Evolutionary conservation across 2,797 vertebrate genomes (phyloP), one percentile per base, ranked within the genome.

Genomic region (Capromys pilorides): DNA sequence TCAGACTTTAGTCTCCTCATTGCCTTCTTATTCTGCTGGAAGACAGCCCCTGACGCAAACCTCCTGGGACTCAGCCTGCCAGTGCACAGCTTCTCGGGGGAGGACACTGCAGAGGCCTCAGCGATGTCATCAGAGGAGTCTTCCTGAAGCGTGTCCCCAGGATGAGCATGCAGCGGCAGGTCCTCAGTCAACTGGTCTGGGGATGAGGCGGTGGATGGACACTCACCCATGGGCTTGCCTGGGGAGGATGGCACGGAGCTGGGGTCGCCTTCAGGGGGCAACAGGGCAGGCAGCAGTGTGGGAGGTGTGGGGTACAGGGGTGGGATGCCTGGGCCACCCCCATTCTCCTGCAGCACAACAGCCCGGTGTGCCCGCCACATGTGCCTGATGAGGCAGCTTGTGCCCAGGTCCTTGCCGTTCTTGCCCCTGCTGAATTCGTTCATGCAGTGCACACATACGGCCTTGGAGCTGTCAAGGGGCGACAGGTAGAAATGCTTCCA

Each of bases 401-500:
- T 99, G 94, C 99, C 99, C 64, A 99, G 98, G 97, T 99, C 99
- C 98, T 99, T 99, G 10, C 99, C 99, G 59, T 99, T 99, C 98
- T 99, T 99, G 5, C 99, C 99, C 57, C 99, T 97, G 97, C 99
- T 99, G 97, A 99, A 99, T 97, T 99, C 99, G 93, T 99, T 99
- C 99, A 99, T 99, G 97, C 99, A 99, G 95, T 99, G 99, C 96
- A 99, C 98, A 73, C 99, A 99, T 54, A 99, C 99, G 9, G 99
- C 99, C 98, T 99, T 99, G 95, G 99, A 99, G 97, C 98, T 99
- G 98, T 99, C 99, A 67, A 98, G 97, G 62, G 99, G 99, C 0
- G 99, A 99, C 96, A 99, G 98, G 98, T 99, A 99, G 97, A 99
- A 99, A 97, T 99, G 99, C 97, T 99, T 99, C 99, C 99, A 99